Conservation (phyloP, 1,140 invertebrate species). For the Pachypeltis micranthus region DNA sequence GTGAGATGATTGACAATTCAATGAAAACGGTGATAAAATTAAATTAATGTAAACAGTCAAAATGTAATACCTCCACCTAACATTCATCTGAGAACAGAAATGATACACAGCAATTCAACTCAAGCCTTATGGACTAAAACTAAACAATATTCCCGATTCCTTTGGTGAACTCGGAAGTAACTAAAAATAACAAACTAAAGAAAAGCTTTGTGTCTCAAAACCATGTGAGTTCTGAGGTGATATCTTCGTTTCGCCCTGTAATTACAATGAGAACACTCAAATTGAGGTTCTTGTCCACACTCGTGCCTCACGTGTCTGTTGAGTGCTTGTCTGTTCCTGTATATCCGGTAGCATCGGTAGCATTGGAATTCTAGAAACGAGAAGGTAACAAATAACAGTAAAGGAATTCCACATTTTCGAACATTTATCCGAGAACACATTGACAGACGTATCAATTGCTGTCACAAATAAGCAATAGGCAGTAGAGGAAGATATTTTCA, state of each 20-base stretch:
- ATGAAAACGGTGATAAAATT: neutral
- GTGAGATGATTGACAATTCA: neutral
- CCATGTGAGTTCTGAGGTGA: neutral
- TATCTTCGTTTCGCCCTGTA: conserved; percentile 33
- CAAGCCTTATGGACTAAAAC: neutral
- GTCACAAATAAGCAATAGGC: no score
- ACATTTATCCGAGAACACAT: no score
- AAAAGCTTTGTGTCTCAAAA: no score
- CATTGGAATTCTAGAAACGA: neutral
- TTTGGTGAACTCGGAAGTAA: no score
- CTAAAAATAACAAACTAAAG: no score
- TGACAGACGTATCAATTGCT: no score
- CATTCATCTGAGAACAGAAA: neutral
- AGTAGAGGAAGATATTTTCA: no score
- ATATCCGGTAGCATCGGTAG: neutral
- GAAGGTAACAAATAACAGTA: no score
- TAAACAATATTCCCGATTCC: no score
- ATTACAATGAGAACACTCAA: conserved; percentile 44
- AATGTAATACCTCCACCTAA: neutral
- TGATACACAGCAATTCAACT: neutral
- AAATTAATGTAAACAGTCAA: neutral
- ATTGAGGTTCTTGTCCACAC: conserved; percentile 44
- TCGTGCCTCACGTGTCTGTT: conserved; percentile 17
- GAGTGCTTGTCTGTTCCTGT: conserved; percentile 17
- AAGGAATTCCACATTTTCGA: no score